These are phyloP conservation scores for Penaeus vannamei DNA, from an alignment of 1,140 invertebrate genomes.

Conservation along the genomic window DNA sequence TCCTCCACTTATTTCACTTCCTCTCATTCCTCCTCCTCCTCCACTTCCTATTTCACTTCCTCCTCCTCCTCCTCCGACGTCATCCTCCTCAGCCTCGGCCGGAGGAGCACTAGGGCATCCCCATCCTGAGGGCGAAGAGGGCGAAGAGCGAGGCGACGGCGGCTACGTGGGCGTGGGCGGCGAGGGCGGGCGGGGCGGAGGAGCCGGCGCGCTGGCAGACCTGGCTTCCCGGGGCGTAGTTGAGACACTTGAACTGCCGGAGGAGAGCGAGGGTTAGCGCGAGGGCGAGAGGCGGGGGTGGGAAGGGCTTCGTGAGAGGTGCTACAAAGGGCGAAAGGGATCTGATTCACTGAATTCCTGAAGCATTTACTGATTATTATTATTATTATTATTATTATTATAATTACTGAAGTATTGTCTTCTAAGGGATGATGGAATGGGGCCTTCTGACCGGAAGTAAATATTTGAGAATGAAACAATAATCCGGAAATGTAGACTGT, in stretches of 20 bases:
- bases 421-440: too few relatives aligned
- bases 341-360: too few relatives aligned
- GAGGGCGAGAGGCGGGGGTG: not conserved
- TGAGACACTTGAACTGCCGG: slow-evolving; percentile 45
- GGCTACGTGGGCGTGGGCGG: not conserved
- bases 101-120: not conserved
- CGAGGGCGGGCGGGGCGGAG: not conserved
- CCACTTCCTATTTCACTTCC: not conserved
- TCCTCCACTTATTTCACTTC: not conserved
- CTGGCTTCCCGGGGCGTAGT: slow-evolving; percentile 45
- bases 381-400: too few relatives aligned
- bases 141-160: slow-evolving; percentile 20
- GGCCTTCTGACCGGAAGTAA: too few relatives aligned
- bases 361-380: too few relatives aligned
- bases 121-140: not conserved
- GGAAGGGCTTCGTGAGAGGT: too few relatives aligned
- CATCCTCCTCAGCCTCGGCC: not conserved
- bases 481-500: too few relatives aligned
- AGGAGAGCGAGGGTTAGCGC: not conserved
- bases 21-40: not conserved
- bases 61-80: not conserved
- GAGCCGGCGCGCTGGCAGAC: slow-evolving; percentile 41
- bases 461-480: too few relatives aligned
- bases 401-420: too few relatives aligned
- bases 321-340: too few relatives aligned